Evolutionary conservation across 2,888 invertebrate genomes (phyloP), one percentile per base, ranked within the genome.

Genomic region (Thalpophila matura): DNA sequence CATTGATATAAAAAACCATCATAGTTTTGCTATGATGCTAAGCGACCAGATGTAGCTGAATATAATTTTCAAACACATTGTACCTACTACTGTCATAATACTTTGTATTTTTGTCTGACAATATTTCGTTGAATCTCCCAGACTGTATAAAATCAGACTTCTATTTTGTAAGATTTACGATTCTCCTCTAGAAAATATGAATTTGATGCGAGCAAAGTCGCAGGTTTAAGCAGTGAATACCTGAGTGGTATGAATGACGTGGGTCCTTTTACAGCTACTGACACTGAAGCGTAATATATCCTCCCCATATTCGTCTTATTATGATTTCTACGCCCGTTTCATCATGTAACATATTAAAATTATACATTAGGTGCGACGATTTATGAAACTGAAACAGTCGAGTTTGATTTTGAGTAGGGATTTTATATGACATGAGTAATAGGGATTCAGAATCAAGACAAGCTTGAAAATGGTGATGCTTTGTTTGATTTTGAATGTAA

Each of bases 241-340:
- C 57, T 67, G 70, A 71, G 67, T 61, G 59, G 63, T 58, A 65
- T 9, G 58, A 58, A 71, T 83, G 83, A 85, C 70, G 64, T 74
- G 82, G 86, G 83, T 84, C 71, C 42, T 63, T 58, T 70, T 57
- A 77, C 67, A 77, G 61, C 51, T 37, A 49, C 47, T 64, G 51
- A 43, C 50, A 54, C 38, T 71, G 53, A 72, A 65, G 51, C 45
- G 58, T 70, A 70, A 79, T 81, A 79, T 77, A 77, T 79, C 67
- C 65, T 66, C 58, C 46, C 46, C 59, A 68, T 68, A 68, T 70
- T 63, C 71, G 40, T 61, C 65, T 80, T 74, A 74, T 80, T 78
- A 78, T 59, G 65, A 79, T 75, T 78, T 73, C 65, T 63, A 73
- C 61, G 80, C 63, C 76, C 75, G 64, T 69, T 67, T 68, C 67